phyloP scores from a whole-genome alignment of 2,113 vertebrate genomes.

The Corythornis vintsioides region DNA sequence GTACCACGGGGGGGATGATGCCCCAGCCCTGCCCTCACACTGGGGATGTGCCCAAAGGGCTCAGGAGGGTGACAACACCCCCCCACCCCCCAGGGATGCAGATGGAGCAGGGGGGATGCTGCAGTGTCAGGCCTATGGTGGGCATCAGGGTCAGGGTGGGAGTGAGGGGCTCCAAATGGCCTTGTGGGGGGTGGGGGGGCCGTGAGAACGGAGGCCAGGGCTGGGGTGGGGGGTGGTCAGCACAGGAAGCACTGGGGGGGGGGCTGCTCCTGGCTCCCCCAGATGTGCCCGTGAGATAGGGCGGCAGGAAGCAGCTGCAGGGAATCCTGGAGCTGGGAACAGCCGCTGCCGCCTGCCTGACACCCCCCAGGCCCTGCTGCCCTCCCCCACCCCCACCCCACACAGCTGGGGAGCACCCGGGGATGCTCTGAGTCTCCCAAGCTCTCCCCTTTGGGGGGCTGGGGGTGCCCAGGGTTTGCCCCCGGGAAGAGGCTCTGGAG shows the following conservation, averaged over 20 bases:
- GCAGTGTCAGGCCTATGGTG: not conserved
- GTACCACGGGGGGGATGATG: not conserved
- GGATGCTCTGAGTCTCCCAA: not conserved
- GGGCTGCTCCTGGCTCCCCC: conserved; percentile 62
- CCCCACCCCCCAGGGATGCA: not conserved
- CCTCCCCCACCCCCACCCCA: no score
- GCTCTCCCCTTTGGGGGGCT: not conserved
- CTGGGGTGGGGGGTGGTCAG: not conserved
- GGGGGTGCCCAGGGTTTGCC: not conserved
- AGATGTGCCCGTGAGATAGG: conserved; percentile 75
- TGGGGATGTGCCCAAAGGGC: not conserved
- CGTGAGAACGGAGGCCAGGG: conserved; percentile 67
- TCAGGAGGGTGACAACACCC: not conserved
- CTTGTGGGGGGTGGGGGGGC: not conserved
- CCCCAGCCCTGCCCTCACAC: not conserved
- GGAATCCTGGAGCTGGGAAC: conserved; percentile 74
- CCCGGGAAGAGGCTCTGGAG: not conserved
- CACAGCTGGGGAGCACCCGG: fast-evolving
- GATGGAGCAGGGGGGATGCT: not conserved
- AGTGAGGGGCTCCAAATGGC: conserved; percentile 32
- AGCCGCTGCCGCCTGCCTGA: not conserved
- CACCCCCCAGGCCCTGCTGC: not conserved
- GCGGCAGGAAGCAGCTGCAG: conserved; percentile 80
- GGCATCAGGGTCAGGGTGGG: not conserved
- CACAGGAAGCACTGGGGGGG: conserved; percentile 63